Base-by-base conservation (phyloP, 2,888 invertebrate genomes). In the Ochlodes sylvanus region DNA sequence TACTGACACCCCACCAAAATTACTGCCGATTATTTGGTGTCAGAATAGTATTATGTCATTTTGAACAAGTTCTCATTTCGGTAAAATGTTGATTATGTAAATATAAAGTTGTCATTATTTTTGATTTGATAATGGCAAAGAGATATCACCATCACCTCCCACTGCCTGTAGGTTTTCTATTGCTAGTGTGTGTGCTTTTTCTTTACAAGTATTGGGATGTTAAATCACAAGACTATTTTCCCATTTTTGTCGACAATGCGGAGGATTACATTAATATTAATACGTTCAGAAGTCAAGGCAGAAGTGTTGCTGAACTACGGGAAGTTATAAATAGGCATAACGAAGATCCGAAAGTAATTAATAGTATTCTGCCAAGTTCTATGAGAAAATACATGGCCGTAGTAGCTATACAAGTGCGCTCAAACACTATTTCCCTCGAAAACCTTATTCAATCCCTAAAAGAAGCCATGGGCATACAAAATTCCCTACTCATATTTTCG, bases 351-450 rank as follows among this genome's bases (percentile, higher is more conserved):
- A 38, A 82, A 63, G 61, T 15, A 1, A 60, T 85, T 7, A 60
- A 76, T 21, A 81, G 83, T 32, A 38, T 52, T 50, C 38, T 47
- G 9, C 38, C 15, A 1, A 47, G 32, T 15, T 12, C 17, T 17
- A 17, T 50, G 17, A 54, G 27, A 41, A 15, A 63, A 54, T 72
- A 72, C 0, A 54, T 64, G 6, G 32, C 64, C 7, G 69, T 66
- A 12, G 72, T 87, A n/a, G 82, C 86, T 0, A 77, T 86, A 57
- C 81, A 83, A 66, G 84, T 85, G 0, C 81, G 84, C 61, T 71
- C 78, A 6, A 79, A 81, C 66, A 68, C 71, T 0, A 57, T 58
- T 10, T 79, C 80, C 55, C 61, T 87, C 0, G 72, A 75, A 34
- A 66, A 79, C 9, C 75, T 86, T 1, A 44, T 87, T 5, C 50